These are phyloP conservation scores for Nephrotoma appendiculata DNA, from an alignment of 2,888 invertebrate species.

Conservation along the genomic window DNA sequence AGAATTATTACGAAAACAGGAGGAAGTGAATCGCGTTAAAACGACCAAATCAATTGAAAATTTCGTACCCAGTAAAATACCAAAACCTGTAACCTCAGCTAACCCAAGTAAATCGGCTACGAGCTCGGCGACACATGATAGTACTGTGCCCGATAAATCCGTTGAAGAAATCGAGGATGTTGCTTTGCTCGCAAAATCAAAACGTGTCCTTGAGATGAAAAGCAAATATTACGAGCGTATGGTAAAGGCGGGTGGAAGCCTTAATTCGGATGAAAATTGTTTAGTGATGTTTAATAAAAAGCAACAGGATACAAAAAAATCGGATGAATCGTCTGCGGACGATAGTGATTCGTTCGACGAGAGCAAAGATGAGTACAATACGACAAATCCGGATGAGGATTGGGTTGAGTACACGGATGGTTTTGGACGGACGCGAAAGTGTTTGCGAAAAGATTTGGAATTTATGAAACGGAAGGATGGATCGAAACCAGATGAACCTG, in stretches of 20 bases:
- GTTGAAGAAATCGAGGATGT: conserved; percentile 26
- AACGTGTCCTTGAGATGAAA: conserved; percentile 32
- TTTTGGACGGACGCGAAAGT: conserved; percentile 73
- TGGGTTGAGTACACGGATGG: conserved; percentile 80
- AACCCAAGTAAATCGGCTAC: not conserved
- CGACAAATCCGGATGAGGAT: conserved; percentile 38
- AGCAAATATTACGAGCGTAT: conserved; percentile 32
- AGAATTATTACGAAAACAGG: conserved; percentile 73
- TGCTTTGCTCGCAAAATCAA: conserved; percentile 29
- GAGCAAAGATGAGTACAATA: conserved; percentile 18
- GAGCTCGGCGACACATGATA: conserved; percentile 15
- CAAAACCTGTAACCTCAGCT: conserved; percentile 15
- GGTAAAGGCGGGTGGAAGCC: conserved; percentile 25
- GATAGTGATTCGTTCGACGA: conserved; percentile 27
- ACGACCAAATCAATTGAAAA: conserved; percentile 36
- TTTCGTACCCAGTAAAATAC: conserved; percentile 31
- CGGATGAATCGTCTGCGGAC: conserved; percentile 34
- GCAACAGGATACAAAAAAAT: conserved; percentile 26
- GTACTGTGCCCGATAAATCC: conserved; percentile 21
- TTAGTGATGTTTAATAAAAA: conserved; percentile 31
- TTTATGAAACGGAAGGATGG: conserved; percentile 48
- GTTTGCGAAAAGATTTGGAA: conserved; percentile 61
- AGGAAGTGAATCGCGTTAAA: conserved; percentile 59
- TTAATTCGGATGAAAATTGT: conserved; percentile 30
- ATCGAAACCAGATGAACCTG: conserved; percentile 9